Percentiles rank a stretch among this genome's conserved stretches.
Evolutionary conservation across 1,140 invertebrate species (phyloP).

Genomic region (Aethina tumida): DNA sequence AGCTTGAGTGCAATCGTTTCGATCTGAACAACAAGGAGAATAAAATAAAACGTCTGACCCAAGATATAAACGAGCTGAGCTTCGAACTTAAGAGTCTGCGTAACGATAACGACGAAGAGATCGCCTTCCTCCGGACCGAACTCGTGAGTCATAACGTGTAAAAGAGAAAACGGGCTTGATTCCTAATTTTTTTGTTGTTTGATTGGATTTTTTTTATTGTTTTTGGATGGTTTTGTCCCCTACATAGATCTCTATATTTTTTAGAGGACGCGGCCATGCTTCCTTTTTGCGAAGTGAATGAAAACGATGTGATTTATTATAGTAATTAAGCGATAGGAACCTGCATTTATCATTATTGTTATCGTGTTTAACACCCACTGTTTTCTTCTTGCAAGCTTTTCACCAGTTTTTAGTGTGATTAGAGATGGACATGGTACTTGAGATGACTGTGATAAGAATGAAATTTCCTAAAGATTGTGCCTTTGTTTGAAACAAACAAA

Average conservation of each 20-base stretch:
- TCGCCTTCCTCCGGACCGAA: constrained; percentile 50
- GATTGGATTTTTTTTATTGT: constrained; percentile 4
- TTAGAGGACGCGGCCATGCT: constrained; percentile 1
- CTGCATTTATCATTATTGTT: too few species aligned
- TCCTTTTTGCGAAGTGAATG: too few species aligned
- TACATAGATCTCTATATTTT: constrained; percentile 9
- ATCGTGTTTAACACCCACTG: too few species aligned
- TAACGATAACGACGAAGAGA: constrained; percentile 50
- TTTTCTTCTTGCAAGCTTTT: too few species aligned
- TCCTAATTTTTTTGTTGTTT: constrained; percentile 14
- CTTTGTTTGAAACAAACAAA: too few species aligned
- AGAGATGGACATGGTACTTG: too few species aligned
- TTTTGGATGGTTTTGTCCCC: constrained; percentile 8
- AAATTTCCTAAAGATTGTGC: too few species aligned
- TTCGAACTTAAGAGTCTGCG: constrained; percentile 50
- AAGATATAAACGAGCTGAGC: constrained; percentile 54
- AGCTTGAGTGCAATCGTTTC: constrained; percentile 58
- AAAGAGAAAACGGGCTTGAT: constrained; percentile 18
- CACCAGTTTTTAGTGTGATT: too few species aligned
- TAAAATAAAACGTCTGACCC: constrained; percentile 48
- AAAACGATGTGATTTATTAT: too few species aligned
- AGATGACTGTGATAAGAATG: too few species aligned
- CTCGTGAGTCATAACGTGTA: constrained; percentile 56
- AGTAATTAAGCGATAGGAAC: too few species aligned
- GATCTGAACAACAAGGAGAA: constrained; percentile 61